Evolutionary conservation across 2,797 vertebrate species (phyloP), one percentile per base, ranked within the genome.

Genomic region (Neomorphus geoffroyi): DNA sequence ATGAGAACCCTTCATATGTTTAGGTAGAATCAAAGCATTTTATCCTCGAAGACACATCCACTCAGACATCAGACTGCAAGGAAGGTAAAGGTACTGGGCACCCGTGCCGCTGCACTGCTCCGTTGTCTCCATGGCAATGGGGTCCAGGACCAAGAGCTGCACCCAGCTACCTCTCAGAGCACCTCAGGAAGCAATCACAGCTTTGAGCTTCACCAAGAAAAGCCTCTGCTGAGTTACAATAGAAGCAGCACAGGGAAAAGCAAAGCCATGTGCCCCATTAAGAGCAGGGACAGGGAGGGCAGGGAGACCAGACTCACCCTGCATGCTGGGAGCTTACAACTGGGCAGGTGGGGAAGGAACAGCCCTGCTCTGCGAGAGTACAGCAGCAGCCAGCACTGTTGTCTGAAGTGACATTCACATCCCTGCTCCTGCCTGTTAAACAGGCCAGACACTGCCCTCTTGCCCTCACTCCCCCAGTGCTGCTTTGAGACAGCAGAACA

Each of bases 201-300:
- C 65, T 48, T 23, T 1, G 2, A 69, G 41, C 60, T 48, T 43
- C 71, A 51, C 43, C 1, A 1, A 19, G 35, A 62, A 21, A 19
- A 77, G n/a, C 27, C 28, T 70, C 39, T 74, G n/a, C 60, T 18
- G 51, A 37, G 58, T 10, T 11, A n/a, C n/a, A 51, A 0, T 4
- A 16, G 78, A 22, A 72, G 22, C 0, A 1, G 61, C 46, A 28
- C 9, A 9, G 32, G 50, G 45, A 23, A 32, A 28, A 65, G 60
- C 32, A 24, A 46, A 1, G 2, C 22, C 51, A 17, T 1, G 0
- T 6, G 41, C 19, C 27, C 45, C 0, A 0, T 5, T 21, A 54
- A 23, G 35, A 46, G 50, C 50, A 45, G 54, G 45, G 53, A n/a
- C 26, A 7, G 30, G 5, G 4, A 2, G 28, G 7, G 11, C 45